Percentiles rank a stretch among this genome's conserved stretches.
Conservation (phyloP, 2,113 vertebrate genomes). For the Austrofundulus limnaeus region DNA sequence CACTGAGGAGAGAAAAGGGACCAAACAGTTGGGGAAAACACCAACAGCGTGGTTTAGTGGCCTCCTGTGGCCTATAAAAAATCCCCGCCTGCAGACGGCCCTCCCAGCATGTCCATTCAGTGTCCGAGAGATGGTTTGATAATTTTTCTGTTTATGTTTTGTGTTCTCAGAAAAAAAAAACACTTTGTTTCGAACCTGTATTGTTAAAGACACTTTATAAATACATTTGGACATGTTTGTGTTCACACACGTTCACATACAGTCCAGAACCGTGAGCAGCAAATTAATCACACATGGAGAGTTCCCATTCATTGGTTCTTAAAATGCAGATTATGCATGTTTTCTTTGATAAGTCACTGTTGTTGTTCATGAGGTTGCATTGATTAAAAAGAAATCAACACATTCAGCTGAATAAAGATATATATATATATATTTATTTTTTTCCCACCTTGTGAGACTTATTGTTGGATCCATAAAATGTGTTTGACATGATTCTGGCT, state of each 20-base stretch:
- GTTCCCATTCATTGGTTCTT: neutral
- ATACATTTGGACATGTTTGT: constrained; percentile 11
- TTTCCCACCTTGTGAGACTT: neutral
- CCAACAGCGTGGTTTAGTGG: constrained; percentile 39
- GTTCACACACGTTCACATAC: constrained; percentile 1
- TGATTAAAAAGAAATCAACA: neutral
- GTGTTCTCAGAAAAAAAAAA: constrained; percentile 37
- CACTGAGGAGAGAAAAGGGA: constrained; percentile 21
- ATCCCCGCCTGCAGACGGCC: constrained; percentile 27
- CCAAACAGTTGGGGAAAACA: constrained; percentile 44
- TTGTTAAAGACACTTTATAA: constrained; percentile 48
- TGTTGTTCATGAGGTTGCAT: neutral
- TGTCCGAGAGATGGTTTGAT: constrained; percentile 52
- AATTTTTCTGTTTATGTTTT: constrained; percentile 50
- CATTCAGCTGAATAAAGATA: neutral
- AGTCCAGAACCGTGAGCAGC: neutral
- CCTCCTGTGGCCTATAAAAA: constrained; percentile 48
- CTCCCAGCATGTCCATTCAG: constrained; percentile 29
- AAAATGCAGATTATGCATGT: neutral
- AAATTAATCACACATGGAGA: neutral
- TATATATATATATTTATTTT: neutral
- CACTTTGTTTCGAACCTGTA: constrained; percentile 49
- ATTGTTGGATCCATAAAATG: neutral
- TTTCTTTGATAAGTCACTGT: neutral
- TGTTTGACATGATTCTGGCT: too few relatives aligned